Conservation (phyloP, 2,113 vertebrate genomes). For the Erythrocercus mccallii region DNA sequence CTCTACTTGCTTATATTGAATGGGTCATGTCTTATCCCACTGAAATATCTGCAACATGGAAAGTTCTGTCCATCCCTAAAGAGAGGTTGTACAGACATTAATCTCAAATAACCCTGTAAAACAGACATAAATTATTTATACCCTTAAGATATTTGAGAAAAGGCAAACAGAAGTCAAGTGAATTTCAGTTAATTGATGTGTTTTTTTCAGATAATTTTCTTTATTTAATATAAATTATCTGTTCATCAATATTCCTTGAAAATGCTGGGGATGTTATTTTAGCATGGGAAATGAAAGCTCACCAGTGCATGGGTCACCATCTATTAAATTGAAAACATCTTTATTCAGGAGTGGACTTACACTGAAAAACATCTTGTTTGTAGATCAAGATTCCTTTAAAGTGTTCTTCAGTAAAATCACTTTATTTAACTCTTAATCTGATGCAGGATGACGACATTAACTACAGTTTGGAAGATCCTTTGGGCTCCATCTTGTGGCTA, state of each 20-base stretch:
- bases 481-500: conserved; percentile 44
- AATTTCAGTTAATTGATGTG: neutral
- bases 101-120: neutral
- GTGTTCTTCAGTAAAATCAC: neutral
- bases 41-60: neutral
- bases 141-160: neutral
- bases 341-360: neutral
- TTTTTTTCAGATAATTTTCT: neutral
- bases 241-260: neutral
- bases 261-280: neutral
- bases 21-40: neutral
- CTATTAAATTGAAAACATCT: neutral
- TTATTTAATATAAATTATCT: neutral
- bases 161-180: neutral
- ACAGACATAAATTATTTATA: neutral
- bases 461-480: neutral
- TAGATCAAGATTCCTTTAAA: neutral
- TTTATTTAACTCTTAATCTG: neutral
- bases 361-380: neutral
- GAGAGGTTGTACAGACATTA: neutral
- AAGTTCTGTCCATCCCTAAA: neutral
- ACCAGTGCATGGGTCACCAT: neutral
- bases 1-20: neutral
- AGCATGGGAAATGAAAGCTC: neutral
- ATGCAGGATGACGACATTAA: neutral